Evolutionary conservation across 2,113 vertebrate species (phyloP), one percentile per base, ranked within the genome.

Genomic region (Syrmaticus mikado): DNA sequence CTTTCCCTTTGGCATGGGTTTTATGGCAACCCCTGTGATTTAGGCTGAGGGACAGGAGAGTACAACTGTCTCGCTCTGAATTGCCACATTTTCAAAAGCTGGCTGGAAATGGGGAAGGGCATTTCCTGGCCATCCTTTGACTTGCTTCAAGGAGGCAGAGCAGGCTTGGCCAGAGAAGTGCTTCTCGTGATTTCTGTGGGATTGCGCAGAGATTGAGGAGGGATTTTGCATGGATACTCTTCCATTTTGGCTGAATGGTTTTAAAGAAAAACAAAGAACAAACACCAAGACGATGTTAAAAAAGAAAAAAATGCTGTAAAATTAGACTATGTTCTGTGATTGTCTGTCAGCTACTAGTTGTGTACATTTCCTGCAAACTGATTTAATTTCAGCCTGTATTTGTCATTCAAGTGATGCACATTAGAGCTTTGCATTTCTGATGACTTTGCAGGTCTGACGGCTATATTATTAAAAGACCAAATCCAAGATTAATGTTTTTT

Each of bases 21-120:
- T 79, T 0, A 0, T 50, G 65, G 70, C 61, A 16, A 3, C n/a
- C 50, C 60, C 50, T 40, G 10, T 8, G 0, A 0, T 15, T 45
- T 19, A 36, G 67, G 13, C 21, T 80, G 1, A 16, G 1, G 7
- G 45, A n/a, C 28, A 25, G 72, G 66, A 70, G 30, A 40, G 27
- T 6, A 13, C 28, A 12, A 2, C 20, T n/a, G 12, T 36, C 57
- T 74, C 11, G 48, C 18, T 50, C 50, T 4, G 3, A 52, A 66
- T 27, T 36, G 50, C 61, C 18, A 28, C 10, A 24, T 74, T 61
- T 62, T 52, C 52, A 32, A 8, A 40, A 10, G 16, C 10, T 25
- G 30, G 1, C 52, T 36, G 71, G 22, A 38, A n/a, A 10, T 10
- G 16, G 32, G 24, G 2, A 28, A 10, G 5, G 36, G 30, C 17